phyloP scores from a whole-genome alignment of 2,888 invertebrate genomes.

The Mesodorylaimus sp. region DNA sequence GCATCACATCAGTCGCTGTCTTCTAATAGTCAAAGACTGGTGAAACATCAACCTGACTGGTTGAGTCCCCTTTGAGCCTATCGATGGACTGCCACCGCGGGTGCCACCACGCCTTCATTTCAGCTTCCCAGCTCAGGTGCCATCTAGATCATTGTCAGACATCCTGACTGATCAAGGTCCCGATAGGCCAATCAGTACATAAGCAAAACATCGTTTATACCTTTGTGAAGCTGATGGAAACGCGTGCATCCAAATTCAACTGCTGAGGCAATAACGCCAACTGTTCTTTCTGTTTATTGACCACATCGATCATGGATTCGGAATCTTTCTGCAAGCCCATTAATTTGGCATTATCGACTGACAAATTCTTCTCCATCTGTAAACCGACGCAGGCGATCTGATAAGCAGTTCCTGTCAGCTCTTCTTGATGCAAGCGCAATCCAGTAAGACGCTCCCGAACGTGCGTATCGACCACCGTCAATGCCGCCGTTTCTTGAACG shows the following conservation, averaged over 20 bases:
- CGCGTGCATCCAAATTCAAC: constrained; percentile 39
- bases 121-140: no score
- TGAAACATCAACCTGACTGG: no score
- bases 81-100: no score
- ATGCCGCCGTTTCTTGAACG: constrained; percentile 39
- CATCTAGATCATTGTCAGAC: no score
- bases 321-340: constrained; percentile 37
- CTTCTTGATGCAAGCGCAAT: constrained; percentile 40
- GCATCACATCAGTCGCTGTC: no score
- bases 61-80: no score
- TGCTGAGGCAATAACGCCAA: constrained; percentile 40
- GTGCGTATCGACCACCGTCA: constrained; percentile 41
- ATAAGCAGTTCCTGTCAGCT: constrained; percentile 36
- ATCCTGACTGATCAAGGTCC: no score
- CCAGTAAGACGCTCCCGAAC: constrained; percentile 39
- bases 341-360: constrained; percentile 38
- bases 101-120: no score
- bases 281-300: constrained; percentile 41
- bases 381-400: constrained; percentile 10
- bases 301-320: constrained; percentile 36
- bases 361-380: constrained; percentile 9
- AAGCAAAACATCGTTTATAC: no score
- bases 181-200: no score
- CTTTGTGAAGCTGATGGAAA: constrained; percentile 44
- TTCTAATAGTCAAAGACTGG: no score